A percentile compares a stretch with the other conserved stretches of the same genome.
Evolutionary conservation across 2,888 invertebrate genomes (phyloP).

Genomic region (Trachelus troglodyta): DNA sequence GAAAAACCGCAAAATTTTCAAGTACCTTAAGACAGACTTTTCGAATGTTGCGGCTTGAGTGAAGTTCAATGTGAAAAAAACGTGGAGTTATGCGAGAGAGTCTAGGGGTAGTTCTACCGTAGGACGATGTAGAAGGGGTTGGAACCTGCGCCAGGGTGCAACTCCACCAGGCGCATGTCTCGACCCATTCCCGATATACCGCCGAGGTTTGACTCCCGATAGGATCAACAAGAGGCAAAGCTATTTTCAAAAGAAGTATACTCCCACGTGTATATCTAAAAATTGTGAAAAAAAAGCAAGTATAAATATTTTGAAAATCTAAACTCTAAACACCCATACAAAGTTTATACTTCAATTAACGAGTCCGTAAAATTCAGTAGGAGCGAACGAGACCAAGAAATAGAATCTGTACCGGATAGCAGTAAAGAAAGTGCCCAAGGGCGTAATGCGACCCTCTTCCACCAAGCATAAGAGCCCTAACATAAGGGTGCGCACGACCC

Average conservation of each 20-base stretch:
- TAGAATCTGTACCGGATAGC: background rate
- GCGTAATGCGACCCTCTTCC: background rate
- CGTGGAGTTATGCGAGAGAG: constrained; percentile 46
- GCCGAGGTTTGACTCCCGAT: constrained; percentile 50
- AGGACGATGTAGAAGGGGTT: constrained; percentile 36
- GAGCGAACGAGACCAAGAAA: background rate
- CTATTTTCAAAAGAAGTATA: background rate
- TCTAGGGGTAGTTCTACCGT: background rate
- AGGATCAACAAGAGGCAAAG: constrained; percentile 31
- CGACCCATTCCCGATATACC: constrained; percentile 44
- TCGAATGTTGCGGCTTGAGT: constrained; percentile 35
- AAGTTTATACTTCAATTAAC: background rate
- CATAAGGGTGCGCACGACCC: background rate
- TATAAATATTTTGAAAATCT: background rate
- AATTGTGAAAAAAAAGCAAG: background rate
- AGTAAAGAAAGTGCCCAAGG: background rate
- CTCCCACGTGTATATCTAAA: background rate
- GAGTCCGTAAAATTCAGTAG: background rate
- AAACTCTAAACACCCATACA: background rate
- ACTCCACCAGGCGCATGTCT: constrained; percentile 60
- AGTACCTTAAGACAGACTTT: constrained; percentile 29
- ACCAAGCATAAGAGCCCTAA: constrained; percentile 15
- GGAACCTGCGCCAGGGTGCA: constrained; percentile 61
- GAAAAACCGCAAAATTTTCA: background rate
- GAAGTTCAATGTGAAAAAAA: constrained; percentile 53